phyloP scores from a whole-genome alignment of 2,888 invertebrate species.

The Electrophaes corylata region DNA sequence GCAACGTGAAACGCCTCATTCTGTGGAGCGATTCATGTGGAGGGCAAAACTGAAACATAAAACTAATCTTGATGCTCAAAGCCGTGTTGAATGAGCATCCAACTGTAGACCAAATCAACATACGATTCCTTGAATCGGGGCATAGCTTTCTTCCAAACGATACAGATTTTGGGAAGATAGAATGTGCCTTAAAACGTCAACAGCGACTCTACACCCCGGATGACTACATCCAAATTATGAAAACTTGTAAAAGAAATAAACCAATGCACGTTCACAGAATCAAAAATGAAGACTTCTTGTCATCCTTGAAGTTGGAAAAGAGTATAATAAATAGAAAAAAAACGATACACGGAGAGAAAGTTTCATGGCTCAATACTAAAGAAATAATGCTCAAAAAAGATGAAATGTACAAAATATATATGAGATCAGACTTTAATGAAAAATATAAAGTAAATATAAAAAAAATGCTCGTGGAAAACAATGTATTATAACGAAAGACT shows the following conservation, averaged over 20 bases:
- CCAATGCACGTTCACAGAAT: background rate
- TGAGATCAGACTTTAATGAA: background rate
- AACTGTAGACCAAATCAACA: constrained; percentile 14
- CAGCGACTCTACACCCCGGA: constrained; percentile 25
- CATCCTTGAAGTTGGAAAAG: background rate
- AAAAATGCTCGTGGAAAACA: background rate
- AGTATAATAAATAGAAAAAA: background rate
- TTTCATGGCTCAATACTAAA: background rate
- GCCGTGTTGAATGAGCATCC: constrained; percentile 16
- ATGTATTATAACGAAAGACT: background rate
- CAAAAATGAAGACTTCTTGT: background rate
- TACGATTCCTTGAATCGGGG: constrained; percentile 21
- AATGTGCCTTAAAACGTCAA: constrained; percentile 31
- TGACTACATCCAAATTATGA: constrained; percentile 32
- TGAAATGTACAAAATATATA: background rate
- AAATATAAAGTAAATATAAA: background rate
- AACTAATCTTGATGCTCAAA: constrained; percentile 35
- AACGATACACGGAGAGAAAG: background rate
- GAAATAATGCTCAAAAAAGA: background rate
- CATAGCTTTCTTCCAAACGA: constrained; percentile 33
- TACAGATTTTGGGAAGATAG: constrained; percentile 35
- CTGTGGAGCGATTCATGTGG: constrained; percentile 18
- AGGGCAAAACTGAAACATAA: constrained; percentile 41
- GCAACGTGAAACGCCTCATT: too few species aligned
- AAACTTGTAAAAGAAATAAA: constrained; percentile 26